Percentiles rank a stretch among this genome's conserved stretches.
These are phyloP conservation scores for Phymatocera aterrima DNA, from an alignment of 2,888 invertebrate genomes.

Conservation along the genomic window DNA sequence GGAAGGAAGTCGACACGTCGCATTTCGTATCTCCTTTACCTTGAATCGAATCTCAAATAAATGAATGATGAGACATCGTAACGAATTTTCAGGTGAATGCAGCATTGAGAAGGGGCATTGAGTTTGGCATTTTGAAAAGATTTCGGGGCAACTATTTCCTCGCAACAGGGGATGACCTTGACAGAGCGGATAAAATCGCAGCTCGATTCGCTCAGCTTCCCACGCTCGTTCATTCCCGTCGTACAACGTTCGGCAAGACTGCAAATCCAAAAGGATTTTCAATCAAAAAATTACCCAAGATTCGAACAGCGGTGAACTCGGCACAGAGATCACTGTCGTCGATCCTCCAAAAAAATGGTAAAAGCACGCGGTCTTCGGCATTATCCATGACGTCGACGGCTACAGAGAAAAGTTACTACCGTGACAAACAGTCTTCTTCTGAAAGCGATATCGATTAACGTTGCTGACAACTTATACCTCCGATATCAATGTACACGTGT, in stretches of 20 bases:
- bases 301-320: neutral
- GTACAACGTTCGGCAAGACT: neutral
- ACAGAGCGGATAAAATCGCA: constrained; percentile 64
- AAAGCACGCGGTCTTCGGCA: constrained; percentile 54
- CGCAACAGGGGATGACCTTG: constrained; percentile 61
- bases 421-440: constrained; percentile 48
- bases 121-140: constrained; percentile 64
- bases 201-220: constrained; percentile 64
- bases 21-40: neutral
- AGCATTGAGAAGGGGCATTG: constrained; percentile 62
- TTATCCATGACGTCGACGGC: constrained; percentile 53
- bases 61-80: constrained; percentile 16
- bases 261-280: neutral
- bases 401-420: constrained; percentile 52
- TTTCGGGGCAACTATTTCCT: constrained; percentile 66
- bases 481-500: neutral
- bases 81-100: constrained; percentile 59
- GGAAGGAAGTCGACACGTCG: neutral
- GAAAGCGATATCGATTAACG: constrained; percentile 54
- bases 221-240: constrained; percentile 54
- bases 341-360: constrained; percentile 47
- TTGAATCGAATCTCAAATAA: constrained; percentile 63
- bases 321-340: neutral
- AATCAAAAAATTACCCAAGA: neutral
- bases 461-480: neutral